Conservation (phyloP, 2,888 invertebrate species). For the Zootermopsis nevadensis region DNA sequence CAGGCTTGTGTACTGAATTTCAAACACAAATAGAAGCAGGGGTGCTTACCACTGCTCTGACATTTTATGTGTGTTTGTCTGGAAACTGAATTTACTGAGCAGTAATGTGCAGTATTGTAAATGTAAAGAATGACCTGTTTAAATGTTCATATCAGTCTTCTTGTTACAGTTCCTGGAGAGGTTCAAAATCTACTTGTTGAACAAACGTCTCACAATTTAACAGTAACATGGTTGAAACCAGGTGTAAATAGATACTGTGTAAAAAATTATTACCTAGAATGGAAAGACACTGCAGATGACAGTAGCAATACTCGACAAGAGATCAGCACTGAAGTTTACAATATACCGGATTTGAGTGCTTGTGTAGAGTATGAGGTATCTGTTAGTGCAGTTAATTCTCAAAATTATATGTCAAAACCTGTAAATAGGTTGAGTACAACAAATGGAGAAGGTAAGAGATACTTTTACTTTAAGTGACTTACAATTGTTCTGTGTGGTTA, state of each 20-base stretch:
- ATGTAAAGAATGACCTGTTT: background rate
- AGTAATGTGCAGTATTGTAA: no score
- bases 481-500: no score
- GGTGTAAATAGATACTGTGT: background rate
- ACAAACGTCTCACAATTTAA: background rate
- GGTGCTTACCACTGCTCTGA: no score
- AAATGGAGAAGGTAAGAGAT: background rate
- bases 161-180: background rate
- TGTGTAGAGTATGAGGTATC: background rate
- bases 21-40: no score
- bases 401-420: no score
- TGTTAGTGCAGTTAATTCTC: background rate
- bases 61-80: no score
- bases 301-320: background rate
- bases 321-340: background rate
- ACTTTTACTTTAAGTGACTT: no score
- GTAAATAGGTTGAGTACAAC: background rate
- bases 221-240: background rate
- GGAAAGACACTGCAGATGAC: background rate
- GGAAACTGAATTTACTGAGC: no score
- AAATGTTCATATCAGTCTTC: background rate
- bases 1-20: no score
- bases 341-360: background rate
- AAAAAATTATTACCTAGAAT: background rate
- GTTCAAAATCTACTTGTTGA: background rate